Base-by-base conservation (phyloP, 1,140 invertebrate genomes). In the Micrasema minimum region DNA sequence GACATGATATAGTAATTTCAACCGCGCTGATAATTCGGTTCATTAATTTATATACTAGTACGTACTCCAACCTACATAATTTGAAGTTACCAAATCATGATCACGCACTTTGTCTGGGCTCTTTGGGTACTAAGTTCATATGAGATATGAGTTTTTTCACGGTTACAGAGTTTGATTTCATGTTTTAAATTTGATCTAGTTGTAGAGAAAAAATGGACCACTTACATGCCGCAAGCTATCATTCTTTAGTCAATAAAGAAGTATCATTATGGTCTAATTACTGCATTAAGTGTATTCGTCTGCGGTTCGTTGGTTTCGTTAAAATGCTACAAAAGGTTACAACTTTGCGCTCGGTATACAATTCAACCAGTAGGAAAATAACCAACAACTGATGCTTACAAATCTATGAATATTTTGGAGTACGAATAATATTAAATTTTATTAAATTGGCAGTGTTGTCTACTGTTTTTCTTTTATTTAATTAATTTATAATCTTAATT, bases 161-260 rank as follows among this genome's bases (percentile, higher is more conserved):
- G n/a, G 51, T 12, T 5, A 26, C 26, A 14, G 26, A 14, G 23
- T 14, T n/a, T 53, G 18, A 55, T 2, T 14, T 31, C 26, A n/a
- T 55, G 3, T 55, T 9, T 55, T 20, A 12, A 55, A 14, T 55
- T 55, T 12, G 22, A 26, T 23, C 51, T 16, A 55, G 2, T 14
- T 14, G 51, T 14, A 37, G 2, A 31, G 26, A 14, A 35, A 55
- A 55, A 55, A 14, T 35, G 23, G 3, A 55, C 51, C 23, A 55
- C 51, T 55, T 55, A 53, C 26, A 31, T 31, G 2, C 7, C n/a
- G 48, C n/a, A 53, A 53, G 23, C 11, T 53, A 31, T 31, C 51
- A 31, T 55, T 55, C 51, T 31, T 31, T 23, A 31, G 51, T 55
- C 51, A 31, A 55, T 37, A 55, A 55, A 55, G 26, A 48, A 55